These are phyloP conservation scores for Turritopsis dohrnii DNA, from an alignment of 30 jellyfish, hydroid and myxozoan species.

Conservation along the genomic window DNA sequence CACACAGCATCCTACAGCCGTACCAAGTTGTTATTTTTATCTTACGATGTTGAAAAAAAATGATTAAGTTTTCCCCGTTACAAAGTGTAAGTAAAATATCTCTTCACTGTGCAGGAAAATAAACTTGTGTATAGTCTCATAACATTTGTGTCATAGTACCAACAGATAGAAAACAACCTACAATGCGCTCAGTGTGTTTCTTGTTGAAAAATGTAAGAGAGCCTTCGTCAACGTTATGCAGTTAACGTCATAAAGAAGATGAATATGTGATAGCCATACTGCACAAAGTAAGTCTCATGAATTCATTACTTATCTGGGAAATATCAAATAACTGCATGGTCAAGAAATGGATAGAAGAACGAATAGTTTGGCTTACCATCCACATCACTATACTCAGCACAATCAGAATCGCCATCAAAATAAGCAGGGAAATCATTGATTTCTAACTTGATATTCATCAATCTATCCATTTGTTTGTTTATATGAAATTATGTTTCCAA, in stretches of 20 bases:
- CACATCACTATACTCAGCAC: neutral
- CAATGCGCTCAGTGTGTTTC: neutral
- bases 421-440: neutral
- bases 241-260: too few species aligned
- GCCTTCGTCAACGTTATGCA: too few species aligned
- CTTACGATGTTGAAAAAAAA: neutral
- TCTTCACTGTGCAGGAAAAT: neutral
- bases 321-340: neutral
- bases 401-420: neutral
- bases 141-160: neutral
- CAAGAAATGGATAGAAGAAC: neutral
- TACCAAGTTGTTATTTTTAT: neutral
- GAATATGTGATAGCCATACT: too few species aligned
- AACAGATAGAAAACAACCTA: neutral
- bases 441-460: neutral
- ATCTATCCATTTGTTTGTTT: slow-evolving; percentile 17
- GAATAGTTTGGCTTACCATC: neutral
- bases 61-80: neutral
- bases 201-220: too few species aligned
- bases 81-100: neutral
- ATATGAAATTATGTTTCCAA: too few species aligned
- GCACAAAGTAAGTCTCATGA: too few species aligned
- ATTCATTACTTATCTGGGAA: neutral
- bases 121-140: neutral
- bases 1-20: neutral